phyloP scores from a whole-genome alignment of 2,797 vertebrate genomes.

The Muraenolepis orangiensis region DNA sequence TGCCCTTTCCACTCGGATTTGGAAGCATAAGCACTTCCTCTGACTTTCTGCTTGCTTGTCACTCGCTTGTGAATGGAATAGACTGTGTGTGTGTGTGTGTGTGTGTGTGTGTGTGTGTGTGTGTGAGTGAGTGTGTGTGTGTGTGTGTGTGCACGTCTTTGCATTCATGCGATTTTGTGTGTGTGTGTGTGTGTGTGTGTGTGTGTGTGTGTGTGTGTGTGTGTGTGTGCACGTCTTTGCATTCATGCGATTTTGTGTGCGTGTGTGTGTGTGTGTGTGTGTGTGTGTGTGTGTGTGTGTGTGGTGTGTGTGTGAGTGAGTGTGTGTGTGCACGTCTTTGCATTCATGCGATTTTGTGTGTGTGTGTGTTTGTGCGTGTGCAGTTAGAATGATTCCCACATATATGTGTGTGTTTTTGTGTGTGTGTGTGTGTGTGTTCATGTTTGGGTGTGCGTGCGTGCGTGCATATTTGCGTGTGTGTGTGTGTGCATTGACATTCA shows the following conservation, averaged over 20 bases:
- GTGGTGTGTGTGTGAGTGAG: too few relatives aligned
- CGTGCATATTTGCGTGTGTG: background rate
- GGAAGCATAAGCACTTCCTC: constrained; percentile 63
- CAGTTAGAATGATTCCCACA: background rate
- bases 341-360: too few relatives aligned
- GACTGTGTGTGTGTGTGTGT: constrained; percentile 20
- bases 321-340: background rate
- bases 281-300: background rate
- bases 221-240: background rate
- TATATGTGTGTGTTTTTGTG: background rate
- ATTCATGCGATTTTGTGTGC: background rate
- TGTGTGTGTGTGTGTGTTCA: background rate
- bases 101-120: constrained; percentile 28
- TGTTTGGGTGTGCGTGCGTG: background rate
- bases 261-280: background rate
- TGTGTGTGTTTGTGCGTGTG: background rate
- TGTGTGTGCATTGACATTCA: background rate
- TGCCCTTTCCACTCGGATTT: constrained; percentile 46
- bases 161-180: too few relatives aligned
- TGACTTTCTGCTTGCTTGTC: constrained; percentile 52
- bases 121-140: background rate
- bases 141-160: too few relatives aligned
- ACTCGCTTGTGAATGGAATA: background rate
- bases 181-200: background rate
- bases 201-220: background rate